These are phyloP conservation scores for Cactoblastis cactorum DNA, from an alignment of 2,888 invertebrate genomes.

Conservation along the genomic window DNA sequence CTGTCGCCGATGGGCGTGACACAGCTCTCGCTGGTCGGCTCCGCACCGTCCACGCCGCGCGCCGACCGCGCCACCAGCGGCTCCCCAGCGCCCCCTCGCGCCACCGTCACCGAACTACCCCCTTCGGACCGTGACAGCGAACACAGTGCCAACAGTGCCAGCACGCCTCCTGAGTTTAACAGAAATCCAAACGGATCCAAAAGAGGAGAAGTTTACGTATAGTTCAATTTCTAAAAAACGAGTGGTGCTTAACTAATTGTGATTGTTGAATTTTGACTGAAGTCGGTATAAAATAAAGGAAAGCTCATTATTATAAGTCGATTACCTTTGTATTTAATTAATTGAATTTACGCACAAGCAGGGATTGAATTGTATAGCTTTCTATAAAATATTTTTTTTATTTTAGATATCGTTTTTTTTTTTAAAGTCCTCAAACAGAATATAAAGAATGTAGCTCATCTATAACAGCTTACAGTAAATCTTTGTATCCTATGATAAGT, in stretches of 20 bases:
- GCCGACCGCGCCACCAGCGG: slow-evolving; percentile 50
- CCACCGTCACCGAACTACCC: slow-evolving; percentile 42
- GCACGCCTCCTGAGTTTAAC: slow-evolving; percentile 46
- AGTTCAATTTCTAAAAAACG: slow-evolving; percentile 21
- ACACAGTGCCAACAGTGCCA: slow-evolving; percentile 42
- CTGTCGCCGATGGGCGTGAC: slow-evolving; percentile 81
- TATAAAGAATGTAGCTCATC: too few relatives aligned
- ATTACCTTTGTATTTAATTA: slow-evolving; percentile 30
- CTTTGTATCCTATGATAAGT: too few relatives aligned
- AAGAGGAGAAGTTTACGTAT: slow-evolving; percentile 70
- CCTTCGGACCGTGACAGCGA: slow-evolving; percentile 55
- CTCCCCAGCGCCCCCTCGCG: slow-evolving; percentile 48
- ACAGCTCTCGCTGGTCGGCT: slow-evolving; percentile 76
- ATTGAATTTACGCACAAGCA: slow-evolving; percentile 57
- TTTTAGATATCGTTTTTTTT: not conserved
- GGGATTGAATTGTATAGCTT: slow-evolving; percentile 59
- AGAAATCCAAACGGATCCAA: slow-evolving; percentile 56
- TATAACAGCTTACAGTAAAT: too few relatives aligned
- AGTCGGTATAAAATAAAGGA: slow-evolving; percentile 19
- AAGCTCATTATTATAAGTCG: slow-evolving; percentile 31
- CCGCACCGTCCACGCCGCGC: slow-evolving; percentile 69
- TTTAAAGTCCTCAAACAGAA: not conserved
- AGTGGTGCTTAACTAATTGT: slow-evolving; percentile 36
- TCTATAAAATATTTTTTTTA: slow-evolving; percentile 45
- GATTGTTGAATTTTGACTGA: slow-evolving; percentile 29